phyloP scores from a whole-genome alignment of 1,140 invertebrate species.

The Habropoda laboriosa region DNA sequence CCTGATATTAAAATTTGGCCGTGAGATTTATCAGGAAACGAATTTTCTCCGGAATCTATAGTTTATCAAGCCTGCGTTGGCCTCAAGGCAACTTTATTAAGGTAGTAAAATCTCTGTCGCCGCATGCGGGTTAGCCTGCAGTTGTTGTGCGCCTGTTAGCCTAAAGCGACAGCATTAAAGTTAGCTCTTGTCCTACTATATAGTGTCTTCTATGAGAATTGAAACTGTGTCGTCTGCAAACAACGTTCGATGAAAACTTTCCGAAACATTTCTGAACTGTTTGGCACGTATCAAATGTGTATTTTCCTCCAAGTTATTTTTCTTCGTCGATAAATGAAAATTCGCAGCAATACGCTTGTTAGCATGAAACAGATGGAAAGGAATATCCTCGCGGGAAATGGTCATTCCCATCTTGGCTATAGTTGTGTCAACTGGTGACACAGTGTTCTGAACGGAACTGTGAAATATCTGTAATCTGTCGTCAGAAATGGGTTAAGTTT shows the following conservation, averaged over 20 bases:
- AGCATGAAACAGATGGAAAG: not conserved
- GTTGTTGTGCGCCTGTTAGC: constrained; percentile 17
- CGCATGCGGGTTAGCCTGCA: constrained; percentile 2
- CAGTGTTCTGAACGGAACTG: not conserved
- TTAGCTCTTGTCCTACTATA: constrained; percentile 1
- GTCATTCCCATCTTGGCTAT: not conserved
- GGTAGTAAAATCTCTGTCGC: not conserved
- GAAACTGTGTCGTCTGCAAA: not conserved
- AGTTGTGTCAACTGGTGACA: not conserved
- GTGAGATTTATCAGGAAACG: too few relatives aligned
- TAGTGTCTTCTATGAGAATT: constrained; percentile 7
- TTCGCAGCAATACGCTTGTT: not conserved
- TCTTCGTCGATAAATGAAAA: not conserved
- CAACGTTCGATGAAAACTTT: not conserved
- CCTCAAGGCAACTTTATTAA: constrained; percentile 1
- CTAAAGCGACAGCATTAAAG: constrained; percentile 23
- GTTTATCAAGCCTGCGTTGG: not conserved
- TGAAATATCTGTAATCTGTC: constrained; percentile 21
- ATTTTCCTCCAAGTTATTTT: too few relatives aligned
- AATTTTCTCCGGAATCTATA: not conserved
- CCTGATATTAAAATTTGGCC: not conserved
- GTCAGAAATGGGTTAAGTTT: constrained; percentile 59
- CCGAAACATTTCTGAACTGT: not conserved
- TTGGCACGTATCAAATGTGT: too few relatives aligned
- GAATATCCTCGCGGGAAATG: not conserved